These are phyloP conservation scores for Desoria tigrina DNA, from an alignment of 2,888 invertebrate genomes.

Conservation along the genomic window DNA sequence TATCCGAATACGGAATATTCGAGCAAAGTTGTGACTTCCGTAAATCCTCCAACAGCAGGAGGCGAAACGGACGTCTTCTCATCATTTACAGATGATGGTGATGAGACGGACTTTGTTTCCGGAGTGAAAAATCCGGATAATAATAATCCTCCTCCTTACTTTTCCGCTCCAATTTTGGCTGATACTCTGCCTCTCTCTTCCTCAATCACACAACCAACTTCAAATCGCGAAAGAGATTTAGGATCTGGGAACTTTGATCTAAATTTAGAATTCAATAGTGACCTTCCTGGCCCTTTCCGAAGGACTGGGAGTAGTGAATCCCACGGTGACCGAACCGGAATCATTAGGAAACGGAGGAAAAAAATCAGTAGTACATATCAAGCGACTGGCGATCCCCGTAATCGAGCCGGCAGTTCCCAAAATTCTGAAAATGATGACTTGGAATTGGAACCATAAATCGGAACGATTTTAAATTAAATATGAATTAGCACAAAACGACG, in stretches of 20 bases:
- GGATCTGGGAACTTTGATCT: conserved; percentile 37
- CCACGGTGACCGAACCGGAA: not conserved
- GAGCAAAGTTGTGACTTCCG: conserved; percentile 13
- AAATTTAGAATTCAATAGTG: conserved; percentile 34
- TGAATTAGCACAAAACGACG: too few species aligned
- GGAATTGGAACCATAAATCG: too few species aligned
- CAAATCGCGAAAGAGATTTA: not conserved
- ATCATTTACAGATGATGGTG: not conserved
- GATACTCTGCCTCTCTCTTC: conserved; percentile 12
- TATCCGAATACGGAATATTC: conserved; percentile 43
- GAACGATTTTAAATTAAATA: too few species aligned
- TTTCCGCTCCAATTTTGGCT: conserved; percentile 5
- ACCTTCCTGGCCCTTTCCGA: conserved; percentile 25
- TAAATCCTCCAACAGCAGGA: not conserved
- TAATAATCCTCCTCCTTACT: too few species aligned
- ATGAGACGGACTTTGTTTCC: too few species aligned
- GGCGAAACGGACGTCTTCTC: not conserved
- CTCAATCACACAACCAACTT: not conserved
- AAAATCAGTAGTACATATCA: conserved; percentile 33
- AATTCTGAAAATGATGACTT: conserved; percentile 21
- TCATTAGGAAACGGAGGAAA: conserved; percentile 25
- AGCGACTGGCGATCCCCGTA: too few species aligned
- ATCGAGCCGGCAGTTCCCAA: too few species aligned
- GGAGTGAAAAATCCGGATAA: too few species aligned
- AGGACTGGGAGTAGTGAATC: conserved; percentile 1